Evolutionary conservation across 2,888 invertebrate species (phyloP).

Genomic region (Eupithecia dodoneata): DNA sequence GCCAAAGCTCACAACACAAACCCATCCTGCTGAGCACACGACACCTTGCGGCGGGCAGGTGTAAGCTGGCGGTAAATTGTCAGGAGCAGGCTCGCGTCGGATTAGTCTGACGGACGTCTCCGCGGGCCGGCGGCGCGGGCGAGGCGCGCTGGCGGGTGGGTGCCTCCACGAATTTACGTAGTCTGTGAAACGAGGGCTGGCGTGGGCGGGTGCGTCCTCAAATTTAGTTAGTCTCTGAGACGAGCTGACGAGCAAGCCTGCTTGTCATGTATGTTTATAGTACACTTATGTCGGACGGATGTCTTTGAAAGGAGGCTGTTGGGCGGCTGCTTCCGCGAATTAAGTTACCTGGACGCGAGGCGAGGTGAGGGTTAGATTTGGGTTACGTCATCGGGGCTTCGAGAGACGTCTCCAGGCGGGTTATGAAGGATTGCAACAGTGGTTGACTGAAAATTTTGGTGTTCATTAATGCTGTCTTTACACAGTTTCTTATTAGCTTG

Average conservation of each 20-base stretch:
- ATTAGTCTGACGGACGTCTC: slow-evolving; percentile 53
- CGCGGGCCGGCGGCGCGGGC: not conserved
- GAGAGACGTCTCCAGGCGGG: not conserved
- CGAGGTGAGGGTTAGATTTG: not conserved
- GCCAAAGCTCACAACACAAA: not conserved
- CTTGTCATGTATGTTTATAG: not conserved
- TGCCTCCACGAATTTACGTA: not conserved
- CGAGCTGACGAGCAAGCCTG: not conserved
- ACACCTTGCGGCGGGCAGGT: not conserved
- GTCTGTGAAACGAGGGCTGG: not conserved
- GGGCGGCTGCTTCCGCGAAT: not conserved
- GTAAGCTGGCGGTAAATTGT: slow-evolving; percentile 58
- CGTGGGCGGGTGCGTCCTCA: not conserved
- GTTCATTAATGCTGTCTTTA: not conserved
- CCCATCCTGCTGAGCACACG: not conserved
- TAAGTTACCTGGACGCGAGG: not conserved
- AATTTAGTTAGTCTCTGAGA: not conserved
- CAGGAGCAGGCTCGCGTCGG: slow-evolving; percentile 53
- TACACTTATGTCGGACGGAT: not conserved
- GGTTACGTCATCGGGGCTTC: not conserved
- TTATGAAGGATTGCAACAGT: not conserved
- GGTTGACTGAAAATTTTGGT: not conserved
- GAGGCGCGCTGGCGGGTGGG: not conserved
- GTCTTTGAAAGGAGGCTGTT: not conserved
- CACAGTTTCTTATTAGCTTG: not conserved